phyloP scores from a whole-genome alignment of 2,113 vertebrate genomes.

The Hemibagrus wyckioides region DNA sequence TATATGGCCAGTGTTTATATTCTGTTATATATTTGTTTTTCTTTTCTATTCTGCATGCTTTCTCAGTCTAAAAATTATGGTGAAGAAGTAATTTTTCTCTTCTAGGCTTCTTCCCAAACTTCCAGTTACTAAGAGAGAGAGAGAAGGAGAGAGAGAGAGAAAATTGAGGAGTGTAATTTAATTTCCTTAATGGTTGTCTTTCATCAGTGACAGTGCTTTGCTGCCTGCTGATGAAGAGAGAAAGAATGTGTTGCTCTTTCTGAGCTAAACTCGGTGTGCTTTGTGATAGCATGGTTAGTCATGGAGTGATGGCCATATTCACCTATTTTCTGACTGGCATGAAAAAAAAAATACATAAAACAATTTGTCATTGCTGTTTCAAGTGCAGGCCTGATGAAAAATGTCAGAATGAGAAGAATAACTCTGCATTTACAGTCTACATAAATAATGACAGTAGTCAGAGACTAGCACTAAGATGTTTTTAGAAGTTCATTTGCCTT shows the following conservation, averaged over 20 bases:
- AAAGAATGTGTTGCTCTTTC: not conserved
- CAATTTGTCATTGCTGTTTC: not conserved
- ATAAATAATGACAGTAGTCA: not conserved
- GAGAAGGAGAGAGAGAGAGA: not conserved
- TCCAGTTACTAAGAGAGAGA: not conserved
- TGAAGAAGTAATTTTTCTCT: not conserved
- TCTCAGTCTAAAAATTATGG: not conserved
- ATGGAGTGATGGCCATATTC: not conserved
- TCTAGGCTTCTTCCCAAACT: not conserved
- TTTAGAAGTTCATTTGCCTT: not conserved
- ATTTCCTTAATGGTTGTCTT: not conserved
- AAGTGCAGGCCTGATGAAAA: not conserved
- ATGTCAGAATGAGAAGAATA: not conserved
- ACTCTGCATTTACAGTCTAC: not conserved
- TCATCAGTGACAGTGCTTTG: not conserved
- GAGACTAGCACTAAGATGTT: not conserved
- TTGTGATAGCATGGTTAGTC: not conserved
- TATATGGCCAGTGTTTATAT: not conserved
- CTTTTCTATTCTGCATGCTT: not conserved
- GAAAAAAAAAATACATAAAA: not conserved
- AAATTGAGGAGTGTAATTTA: not conserved
- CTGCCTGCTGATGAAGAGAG: not conserved
- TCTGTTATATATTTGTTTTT: not conserved
- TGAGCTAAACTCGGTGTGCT: not conserved
- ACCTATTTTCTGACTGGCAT: not conserved